A percentile compares a stretch with the other conserved stretches of the same genome.
These are phyloP conservation scores for Anguilla japonica DNA, from an alignment of 2,113 vertebrate genomes.

Conservation along the genomic window DNA sequence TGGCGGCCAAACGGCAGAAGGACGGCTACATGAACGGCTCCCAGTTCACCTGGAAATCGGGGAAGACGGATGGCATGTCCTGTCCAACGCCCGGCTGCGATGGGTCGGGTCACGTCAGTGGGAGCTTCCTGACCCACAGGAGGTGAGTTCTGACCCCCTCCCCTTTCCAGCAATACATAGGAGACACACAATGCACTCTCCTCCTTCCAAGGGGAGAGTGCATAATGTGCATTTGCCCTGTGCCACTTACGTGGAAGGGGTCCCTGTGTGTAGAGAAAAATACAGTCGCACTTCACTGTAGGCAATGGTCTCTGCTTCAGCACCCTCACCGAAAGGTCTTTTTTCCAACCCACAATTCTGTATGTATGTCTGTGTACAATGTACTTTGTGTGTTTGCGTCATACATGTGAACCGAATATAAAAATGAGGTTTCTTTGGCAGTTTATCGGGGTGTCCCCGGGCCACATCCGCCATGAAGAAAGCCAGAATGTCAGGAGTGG, in stretches of 20 bases:
- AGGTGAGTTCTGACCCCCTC: conserved; percentile 73
- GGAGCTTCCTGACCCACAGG: conserved; percentile 97
- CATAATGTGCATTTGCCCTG: background rate
- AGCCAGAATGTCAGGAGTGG: conserved; percentile 93
- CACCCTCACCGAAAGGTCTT: too few species aligned
- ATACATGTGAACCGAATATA: background rate
- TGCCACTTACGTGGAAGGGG: background rate
- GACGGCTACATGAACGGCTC: conserved; percentile 96
- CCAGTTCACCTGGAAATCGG: conserved; percentile 98
- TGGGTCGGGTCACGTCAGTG: conserved; percentile 96
- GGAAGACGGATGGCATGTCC: conserved; percentile 98
- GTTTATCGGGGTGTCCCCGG: conserved; percentile 96
- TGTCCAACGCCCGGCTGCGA: conserved; percentile 97
- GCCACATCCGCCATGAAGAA: conserved; percentile 99
- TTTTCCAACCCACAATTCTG: background rate
- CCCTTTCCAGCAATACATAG: background rate
- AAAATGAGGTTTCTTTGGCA: conserved; percentile 55
- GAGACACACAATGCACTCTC: background rate
- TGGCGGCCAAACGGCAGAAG: conserved; percentile 96
- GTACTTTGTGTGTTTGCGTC: background rate
- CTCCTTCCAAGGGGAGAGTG: too few species aligned
- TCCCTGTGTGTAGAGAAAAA: too few species aligned
- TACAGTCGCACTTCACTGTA: too few species aligned
- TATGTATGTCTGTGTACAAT: background rate
- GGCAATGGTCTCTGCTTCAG: too few species aligned